Percentiles rank a stretch among this genome's conserved stretches.
Conservation (phyloP, 1,140 invertebrate species). For the Micrasema minimum region DNA sequence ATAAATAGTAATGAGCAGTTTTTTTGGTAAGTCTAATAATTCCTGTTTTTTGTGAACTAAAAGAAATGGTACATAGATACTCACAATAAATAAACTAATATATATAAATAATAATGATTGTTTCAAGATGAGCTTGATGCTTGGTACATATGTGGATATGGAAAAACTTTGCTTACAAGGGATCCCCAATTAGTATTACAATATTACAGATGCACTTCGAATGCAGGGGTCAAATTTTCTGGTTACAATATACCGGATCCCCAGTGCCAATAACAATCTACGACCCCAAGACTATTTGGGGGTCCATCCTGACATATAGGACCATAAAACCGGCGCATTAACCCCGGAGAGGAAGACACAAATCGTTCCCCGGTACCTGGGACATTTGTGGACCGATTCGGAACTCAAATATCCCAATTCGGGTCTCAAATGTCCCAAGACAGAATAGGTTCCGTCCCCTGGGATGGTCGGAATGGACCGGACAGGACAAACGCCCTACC, state of each 20-base stretch:
- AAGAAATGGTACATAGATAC: no score
- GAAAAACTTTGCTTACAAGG: no score
- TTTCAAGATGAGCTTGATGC: no score
- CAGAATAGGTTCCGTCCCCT: slow-evolving; percentile 7
- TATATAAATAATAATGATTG: no score
- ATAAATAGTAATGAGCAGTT: no score
- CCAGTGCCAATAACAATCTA: slow-evolving; percentile 25
- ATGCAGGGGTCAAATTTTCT: no score
- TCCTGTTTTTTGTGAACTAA: no score
- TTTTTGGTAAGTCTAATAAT: no score
- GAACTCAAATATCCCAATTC: slow-evolving; percentile 15
- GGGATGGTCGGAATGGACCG: background rate
- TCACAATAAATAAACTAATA: no score
- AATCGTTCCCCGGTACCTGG: slow-evolving; percentile 5
- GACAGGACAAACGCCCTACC: slow-evolving; percentile 21
- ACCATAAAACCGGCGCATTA: slow-evolving; percentile 26
- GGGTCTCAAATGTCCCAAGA: slow-evolving; percentile 17
- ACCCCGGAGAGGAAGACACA: slow-evolving; percentile 32
- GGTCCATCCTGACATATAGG: slow-evolving; percentile 25
- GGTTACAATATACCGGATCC: slow-evolving; percentile 20
- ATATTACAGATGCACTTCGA: no score
- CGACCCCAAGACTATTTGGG: slow-evolving; percentile 2
- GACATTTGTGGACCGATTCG: slow-evolving; percentile 20
- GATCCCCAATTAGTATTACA: no score
- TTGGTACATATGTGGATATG: no score